Conservation (phyloP, 1,140 invertebrate species). For the Pararge aegeria region DNA sequence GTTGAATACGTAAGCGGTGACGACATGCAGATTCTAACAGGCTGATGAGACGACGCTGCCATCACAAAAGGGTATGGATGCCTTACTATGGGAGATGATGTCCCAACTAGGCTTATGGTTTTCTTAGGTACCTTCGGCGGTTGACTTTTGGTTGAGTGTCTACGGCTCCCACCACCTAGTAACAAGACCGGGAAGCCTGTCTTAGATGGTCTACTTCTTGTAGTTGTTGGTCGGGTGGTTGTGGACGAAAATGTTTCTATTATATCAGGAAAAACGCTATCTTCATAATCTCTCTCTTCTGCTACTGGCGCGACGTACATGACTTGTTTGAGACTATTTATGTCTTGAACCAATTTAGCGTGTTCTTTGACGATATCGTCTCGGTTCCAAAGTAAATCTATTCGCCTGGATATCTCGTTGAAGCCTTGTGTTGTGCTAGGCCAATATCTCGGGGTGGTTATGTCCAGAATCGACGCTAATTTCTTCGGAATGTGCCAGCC, state of each 20-base stretch:
- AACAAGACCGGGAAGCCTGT: slow-evolving; percentile 49
- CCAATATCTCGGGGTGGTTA: slow-evolving; percentile 24
- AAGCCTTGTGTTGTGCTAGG: slow-evolving; percentile 11
- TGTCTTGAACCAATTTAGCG: slow-evolving; percentile 68
- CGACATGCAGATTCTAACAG: slow-evolving; percentile 51
- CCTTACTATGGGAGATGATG: slow-evolving; percentile 50
- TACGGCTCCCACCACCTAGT: slow-evolving; percentile 53
- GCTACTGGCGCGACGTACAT: slow-evolving; percentile 50
- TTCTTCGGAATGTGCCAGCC: slow-evolving; percentile 28
- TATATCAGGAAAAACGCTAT: slow-evolving; percentile 62
- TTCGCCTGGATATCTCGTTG: slow-evolving; percentile 31
- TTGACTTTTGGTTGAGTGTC: slow-evolving; percentile 40
- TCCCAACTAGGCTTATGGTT: slow-evolving; percentile 53
- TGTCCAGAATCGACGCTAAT: slow-evolving; percentile 6
- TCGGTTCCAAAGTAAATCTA: slow-evolving; percentile 41
- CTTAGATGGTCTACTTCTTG: slow-evolving; percentile 31
- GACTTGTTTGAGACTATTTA: slow-evolving; percentile 59
- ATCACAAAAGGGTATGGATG: slow-evolving; percentile 61
- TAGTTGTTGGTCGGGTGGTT: slow-evolving; percentile 25
- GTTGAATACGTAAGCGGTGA: slow-evolving; percentile 38
- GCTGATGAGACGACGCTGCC: slow-evolving; percentile 38
- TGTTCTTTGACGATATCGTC: slow-evolving; percentile 70
- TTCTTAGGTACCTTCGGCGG: slow-evolving; percentile 43
- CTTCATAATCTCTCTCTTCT: slow-evolving; percentile 64
- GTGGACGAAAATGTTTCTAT: slow-evolving; percentile 56